Base-by-base conservation (phyloP, 2,888 invertebrate genomes). In the Stenodema calcarata region DNA sequence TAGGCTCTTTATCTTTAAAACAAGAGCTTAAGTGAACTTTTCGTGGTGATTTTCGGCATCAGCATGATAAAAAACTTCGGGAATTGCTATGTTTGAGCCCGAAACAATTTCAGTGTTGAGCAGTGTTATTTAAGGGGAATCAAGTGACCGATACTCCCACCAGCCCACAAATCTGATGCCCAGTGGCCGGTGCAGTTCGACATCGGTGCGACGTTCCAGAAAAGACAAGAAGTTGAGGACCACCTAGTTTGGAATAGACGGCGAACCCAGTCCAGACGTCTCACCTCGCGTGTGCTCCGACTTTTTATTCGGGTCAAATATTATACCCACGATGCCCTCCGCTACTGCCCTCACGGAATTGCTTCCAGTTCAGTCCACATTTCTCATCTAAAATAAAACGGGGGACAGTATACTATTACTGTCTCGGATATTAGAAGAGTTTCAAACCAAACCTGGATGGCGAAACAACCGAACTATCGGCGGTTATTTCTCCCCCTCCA, bases 231-330 rank as follows among this genome's bases (percentile, higher is more conserved):
- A 50, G 30, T 30, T n/a, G 80, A 80, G 80, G 80, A 80, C 80
- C 80, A 80, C 80, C 80, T 70, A 70, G 47, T 78, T n/a, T 28
- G 47, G 79, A 47, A 27, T 27, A 16, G 30, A 14, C 79, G 44
- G 44, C 42, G 16, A 28, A 50, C 50, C 23, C 41, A 23, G 42
- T 54, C 28, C 50, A 80, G 80, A 54, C 80, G 80, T 80, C 80
- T 80, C 80, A 50, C 80, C 80, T 80, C 80, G 80, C 80, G 80
- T 80, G 80, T 11, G 78, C 78, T 30, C 80, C 54, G 16, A 54
- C 47, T 54, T 54, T 80, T 80, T 80, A 30, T 80, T 50, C 80
- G 54, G 80, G 80, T 54, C 80, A 50, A 80, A 80, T 80, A 80
- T 78, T 78, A 78, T 80, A 80, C 47, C 27, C 23, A 18, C 44